These are phyloP conservation scores for Aporophyla nigra DNA, from an alignment of 2,888 invertebrate genomes.

Conservation along the genomic window DNA sequence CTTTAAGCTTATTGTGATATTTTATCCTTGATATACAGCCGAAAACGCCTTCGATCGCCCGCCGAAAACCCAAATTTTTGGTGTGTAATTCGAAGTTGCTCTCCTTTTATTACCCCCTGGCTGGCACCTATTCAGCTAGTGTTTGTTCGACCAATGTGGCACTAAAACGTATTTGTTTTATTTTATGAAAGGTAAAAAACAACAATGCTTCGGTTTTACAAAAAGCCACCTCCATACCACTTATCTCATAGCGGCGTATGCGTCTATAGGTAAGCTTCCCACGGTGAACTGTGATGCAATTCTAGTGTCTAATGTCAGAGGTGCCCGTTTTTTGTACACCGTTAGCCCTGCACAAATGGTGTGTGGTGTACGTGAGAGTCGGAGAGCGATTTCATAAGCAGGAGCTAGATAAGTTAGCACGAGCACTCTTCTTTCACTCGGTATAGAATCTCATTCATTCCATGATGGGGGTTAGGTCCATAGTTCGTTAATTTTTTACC, in stretches of 20 bases:
- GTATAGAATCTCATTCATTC: background rate
- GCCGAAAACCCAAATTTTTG: background rate
- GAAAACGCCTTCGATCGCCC: background rate
- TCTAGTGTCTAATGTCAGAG: conserved; percentile 89
- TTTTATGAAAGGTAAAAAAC: background rate
- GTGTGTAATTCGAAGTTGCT: background rate
- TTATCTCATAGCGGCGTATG: conserved; percentile 68
- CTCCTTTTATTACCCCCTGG: background rate
- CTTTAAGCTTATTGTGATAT: background rate
- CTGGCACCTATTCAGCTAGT: background rate
- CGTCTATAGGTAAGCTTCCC: conserved; percentile 86
- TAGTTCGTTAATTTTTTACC: background rate
- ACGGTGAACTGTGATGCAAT: conserved; percentile 89
- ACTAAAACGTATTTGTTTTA: background rate
- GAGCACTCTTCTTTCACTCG: background rate
- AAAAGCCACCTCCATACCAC: conserved; percentile 73
- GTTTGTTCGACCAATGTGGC: background rate
- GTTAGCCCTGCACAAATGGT: conserved; percentile 82
- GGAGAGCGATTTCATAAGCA: conserved; percentile 36
- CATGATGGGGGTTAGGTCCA: background rate
- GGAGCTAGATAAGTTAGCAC: background rate
- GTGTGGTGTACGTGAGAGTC: conserved; percentile 63
- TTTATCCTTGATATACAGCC: background rate
- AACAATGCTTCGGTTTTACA: background rate
- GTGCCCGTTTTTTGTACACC: conserved; percentile 88